These are phyloP conservation scores for Pelosia muscerda DNA, from an alignment of 2,888 invertebrate genomes.

Conservation along the genomic window DNA sequence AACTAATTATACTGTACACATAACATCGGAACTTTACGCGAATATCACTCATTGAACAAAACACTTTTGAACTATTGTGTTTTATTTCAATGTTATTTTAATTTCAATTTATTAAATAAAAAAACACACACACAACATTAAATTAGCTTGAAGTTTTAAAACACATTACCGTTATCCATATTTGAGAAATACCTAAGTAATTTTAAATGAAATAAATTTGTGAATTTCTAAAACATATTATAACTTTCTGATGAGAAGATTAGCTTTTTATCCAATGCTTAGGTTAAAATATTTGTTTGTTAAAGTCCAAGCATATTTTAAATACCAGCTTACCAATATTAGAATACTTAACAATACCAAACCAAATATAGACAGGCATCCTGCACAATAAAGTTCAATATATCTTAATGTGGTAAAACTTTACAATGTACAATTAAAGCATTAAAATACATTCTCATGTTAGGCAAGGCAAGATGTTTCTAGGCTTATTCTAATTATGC, in stretches of 20 bases:
- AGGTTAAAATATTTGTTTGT: not conserved
- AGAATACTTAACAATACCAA: not conserved
- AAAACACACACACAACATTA: not conserved
- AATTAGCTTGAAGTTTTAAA: not conserved
- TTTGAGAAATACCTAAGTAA: too few species aligned
- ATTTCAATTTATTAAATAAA: too few species aligned
- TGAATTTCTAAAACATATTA: not conserved
- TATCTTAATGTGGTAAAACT: too few species aligned
- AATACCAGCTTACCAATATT: not conserved
- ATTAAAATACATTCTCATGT: too few species aligned
- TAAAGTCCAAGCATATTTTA: not conserved
- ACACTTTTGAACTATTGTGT: too few species aligned
- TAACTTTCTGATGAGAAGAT: not conserved
- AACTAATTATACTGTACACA: not conserved
- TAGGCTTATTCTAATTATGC: too few species aligned
- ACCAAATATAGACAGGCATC: not conserved
- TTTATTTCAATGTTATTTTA: too few species aligned
- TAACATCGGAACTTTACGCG: too few species aligned
- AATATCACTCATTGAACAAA: too few species aligned
- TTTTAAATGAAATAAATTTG: not conserved
- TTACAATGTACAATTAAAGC: too few species aligned
- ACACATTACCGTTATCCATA: not conserved
- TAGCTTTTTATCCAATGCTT: too few species aligned
- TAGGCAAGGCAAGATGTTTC: not conserved
- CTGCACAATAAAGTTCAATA: too few species aligned